A percentile compares a stretch with the other conserved stretches of the same genome.
Evolutionary conservation across 2,888 invertebrate genomes (phyloP).

Genomic region (Andrena bicolor): DNA sequence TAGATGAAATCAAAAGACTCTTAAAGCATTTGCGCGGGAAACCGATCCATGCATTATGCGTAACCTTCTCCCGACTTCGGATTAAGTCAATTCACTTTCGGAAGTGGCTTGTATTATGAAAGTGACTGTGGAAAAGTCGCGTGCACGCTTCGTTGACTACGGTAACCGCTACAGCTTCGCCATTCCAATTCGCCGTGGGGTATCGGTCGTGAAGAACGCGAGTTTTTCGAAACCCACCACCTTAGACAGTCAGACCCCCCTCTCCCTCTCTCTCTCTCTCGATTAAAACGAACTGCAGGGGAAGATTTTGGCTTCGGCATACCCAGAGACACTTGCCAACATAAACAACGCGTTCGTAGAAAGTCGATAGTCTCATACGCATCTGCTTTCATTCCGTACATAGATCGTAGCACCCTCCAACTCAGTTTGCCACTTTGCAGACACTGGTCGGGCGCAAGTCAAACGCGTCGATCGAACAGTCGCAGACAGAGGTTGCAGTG

Average conservation of each 20-base stretch:
- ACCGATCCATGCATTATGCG: constrained; percentile 47
- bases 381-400: too few species aligned
- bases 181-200: constrained; percentile 68
- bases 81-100: constrained; percentile 74
- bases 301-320: too few species aligned
- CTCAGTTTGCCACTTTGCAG: background rate
- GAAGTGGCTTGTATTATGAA: constrained; percentile 73
- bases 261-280: too few species aligned
- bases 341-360: too few species aligned
- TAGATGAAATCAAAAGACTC: constrained; percentile 12
- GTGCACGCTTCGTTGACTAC: constrained; percentile 70
- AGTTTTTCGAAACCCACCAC: constrained; percentile 37
- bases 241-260: background rate
- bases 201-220: constrained; percentile 63
- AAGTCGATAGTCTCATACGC: too few species aligned
- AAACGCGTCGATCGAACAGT: constrained; percentile 37
- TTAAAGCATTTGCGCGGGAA: constrained; percentile 17
- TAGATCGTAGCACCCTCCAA: constrained; percentile 14
- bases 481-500: constrained; percentile 48
- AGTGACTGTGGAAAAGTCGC: constrained; percentile 74
- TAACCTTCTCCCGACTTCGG: constrained; percentile 65
- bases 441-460: constrained; percentile 18
- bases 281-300: background rate
- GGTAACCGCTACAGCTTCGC: constrained; percentile 60
- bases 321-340: too few species aligned